A percentile compares a stretch with the other conserved stretches of the same genome.
These are phyloP conservation scores for Tachina lurida DNA, from an alignment of 2,888 invertebrate species.

Conservation along the genomic window DNA sequence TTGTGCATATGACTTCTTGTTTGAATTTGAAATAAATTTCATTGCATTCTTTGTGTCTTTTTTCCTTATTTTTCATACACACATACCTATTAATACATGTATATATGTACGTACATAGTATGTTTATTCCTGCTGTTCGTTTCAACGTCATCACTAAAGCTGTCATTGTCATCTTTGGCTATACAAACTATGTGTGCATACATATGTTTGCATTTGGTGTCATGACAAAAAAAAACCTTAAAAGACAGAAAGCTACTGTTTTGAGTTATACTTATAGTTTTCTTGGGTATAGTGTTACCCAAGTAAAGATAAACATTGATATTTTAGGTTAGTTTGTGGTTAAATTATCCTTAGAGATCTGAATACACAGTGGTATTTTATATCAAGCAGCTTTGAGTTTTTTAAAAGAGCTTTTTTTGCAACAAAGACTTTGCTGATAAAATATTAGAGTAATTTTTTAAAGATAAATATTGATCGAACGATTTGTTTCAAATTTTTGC, in stretches of 20 bases:
- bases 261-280: slow-evolving; percentile 22
- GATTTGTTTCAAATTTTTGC: background rate
- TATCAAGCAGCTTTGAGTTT: background rate
- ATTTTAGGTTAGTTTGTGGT: slow-evolving; percentile 24
- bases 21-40: slow-evolving; percentile 66
- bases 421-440: background rate
- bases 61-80: slow-evolving; percentile 15
- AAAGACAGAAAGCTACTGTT: slow-evolving; percentile 7
- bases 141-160: slow-evolving; percentile 36
- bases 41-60: slow-evolving; percentile 52
- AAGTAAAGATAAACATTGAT: background rate
- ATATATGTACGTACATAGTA: background rate
- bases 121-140: slow-evolving; percentile 32
- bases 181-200: slow-evolving; percentile 6
- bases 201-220: slow-evolving; percentile 5
- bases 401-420: background rate
- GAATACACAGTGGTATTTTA: background rate
- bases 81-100: background rate
- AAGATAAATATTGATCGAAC: background rate
- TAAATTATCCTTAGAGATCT: background rate
- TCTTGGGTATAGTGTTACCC: slow-evolving; percentile 14
- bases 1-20: slow-evolving; percentile 64
- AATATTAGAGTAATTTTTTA: background rate
- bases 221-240: background rate
- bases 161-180: slow-evolving; percentile 51